Evolutionary conservation across 2,797 vertebrate genomes (phyloP).

Genomic region (Notamacropus eugenii): DNA sequence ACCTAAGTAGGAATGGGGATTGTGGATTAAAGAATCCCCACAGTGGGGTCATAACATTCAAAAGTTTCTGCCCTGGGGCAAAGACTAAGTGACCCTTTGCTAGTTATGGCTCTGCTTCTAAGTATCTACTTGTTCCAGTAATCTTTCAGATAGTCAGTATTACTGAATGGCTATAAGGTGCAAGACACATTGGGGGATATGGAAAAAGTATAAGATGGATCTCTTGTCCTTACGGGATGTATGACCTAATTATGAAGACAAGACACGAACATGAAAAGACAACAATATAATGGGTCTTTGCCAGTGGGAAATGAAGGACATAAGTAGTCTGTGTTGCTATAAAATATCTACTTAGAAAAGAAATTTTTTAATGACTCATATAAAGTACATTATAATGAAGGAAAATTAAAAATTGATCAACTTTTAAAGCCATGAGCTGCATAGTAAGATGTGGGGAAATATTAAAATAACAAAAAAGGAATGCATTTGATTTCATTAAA

Average conservation of each 20-base stretch:
- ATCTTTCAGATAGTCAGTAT: background rate
- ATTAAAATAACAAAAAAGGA: constrained; percentile 66
- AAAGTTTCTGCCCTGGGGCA: background rate
- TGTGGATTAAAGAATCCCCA: background rate
- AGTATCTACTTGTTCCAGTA: background rate
- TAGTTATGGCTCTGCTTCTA: background rate
- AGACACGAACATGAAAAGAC: background rate
- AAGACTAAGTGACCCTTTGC: background rate
- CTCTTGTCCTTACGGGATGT: background rate
- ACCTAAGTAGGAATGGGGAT: background rate
- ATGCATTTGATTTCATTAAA: constrained; percentile 79
- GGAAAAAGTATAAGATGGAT: background rate
- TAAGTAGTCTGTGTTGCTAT: constrained; percentile 4
- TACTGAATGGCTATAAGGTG: background rate
- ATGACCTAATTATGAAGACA: background rate
- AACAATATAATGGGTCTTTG: background rate
- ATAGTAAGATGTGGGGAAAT: constrained; percentile 59
- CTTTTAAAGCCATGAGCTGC: constrained; percentile 16
- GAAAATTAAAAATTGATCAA: constrained; percentile 62
- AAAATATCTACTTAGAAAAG: constrained; percentile 33
- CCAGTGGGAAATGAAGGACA: constrained; percentile 41
- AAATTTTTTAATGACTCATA: constrained; percentile 7
- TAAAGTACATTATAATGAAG: constrained; percentile 42
- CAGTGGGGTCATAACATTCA: background rate
- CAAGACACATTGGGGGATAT: background rate